phyloP scores from a whole-genome alignment of 1,140 invertebrate genomes.

The Gonatopus flavifemur region DNA sequence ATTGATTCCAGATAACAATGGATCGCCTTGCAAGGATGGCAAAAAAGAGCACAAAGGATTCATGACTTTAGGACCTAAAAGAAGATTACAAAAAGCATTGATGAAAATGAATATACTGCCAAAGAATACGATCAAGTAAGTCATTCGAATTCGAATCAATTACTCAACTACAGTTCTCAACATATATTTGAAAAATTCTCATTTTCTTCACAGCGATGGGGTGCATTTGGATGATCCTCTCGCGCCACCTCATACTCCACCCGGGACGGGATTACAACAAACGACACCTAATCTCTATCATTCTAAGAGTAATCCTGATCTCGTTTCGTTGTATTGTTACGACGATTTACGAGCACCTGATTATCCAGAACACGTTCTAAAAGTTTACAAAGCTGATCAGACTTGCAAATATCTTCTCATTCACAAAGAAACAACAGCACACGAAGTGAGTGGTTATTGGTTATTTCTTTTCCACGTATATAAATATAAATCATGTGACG shows the following conservation, averaged over 20 bases:
- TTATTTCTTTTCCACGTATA: background rate
- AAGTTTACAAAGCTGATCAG: constrained; percentile 96
- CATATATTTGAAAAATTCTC: background rate
- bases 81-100: constrained; percentile 82
- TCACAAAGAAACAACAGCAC: constrained; percentile 97
- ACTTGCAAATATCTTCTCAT: constrained; percentile 96
- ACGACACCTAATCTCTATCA: constrained; percentile 67
- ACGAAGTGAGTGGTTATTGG: constrained; percentile 65
- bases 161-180: background rate
- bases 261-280: constrained; percentile 49
- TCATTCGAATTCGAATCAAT: constrained; percentile 8
- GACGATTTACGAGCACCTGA: constrained; percentile 75
- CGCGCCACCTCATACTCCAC: constrained; percentile 54
- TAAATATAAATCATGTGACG: background rate
- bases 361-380: constrained; percentile 96
- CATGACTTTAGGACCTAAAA: constrained; percentile 85
- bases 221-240: constrained; percentile 63
- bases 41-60: constrained; percentile 80
- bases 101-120: constrained; percentile 90
- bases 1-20: constrained; percentile 47
- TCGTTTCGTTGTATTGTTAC: constrained; percentile 76
- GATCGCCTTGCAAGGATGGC: constrained; percentile 57
- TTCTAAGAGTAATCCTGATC: constrained; percentile 89
- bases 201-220: constrained; percentile 54
- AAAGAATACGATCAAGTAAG: constrained; percentile 77